These are phyloP conservation scores for Aphodius sticticus DNA, from an alignment of 2,888 invertebrate genomes.

Conservation along the genomic window DNA sequence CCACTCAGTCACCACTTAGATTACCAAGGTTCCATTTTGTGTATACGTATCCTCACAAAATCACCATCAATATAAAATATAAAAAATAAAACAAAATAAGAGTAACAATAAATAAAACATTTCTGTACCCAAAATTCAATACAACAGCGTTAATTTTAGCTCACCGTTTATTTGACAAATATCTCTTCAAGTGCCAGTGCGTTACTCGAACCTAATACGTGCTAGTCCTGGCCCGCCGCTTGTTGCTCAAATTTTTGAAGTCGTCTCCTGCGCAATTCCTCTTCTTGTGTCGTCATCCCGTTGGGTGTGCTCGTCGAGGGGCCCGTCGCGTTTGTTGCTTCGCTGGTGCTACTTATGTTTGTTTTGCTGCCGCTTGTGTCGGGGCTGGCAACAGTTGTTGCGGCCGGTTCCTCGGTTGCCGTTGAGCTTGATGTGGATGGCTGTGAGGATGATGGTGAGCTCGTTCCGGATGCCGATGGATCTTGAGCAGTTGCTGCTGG, in stretches of 20 bases:
- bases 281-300: slow-evolving; percentile 59
- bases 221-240: background rate
- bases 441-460: slow-evolving; percentile 26
- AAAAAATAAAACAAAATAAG: background rate
- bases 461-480: slow-evolving; percentile 7
- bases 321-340: slow-evolving; percentile 29
- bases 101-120: background rate
- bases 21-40: background rate
- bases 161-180: background rate
- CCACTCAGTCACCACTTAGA: no score
- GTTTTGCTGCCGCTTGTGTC: slow-evolving; percentile 10
- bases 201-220: background rate
- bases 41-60: background rate
- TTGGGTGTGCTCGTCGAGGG: slow-evolving; percentile 34
- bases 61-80: background rate
- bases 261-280: slow-evolving; percentile 78
- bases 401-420: slow-evolving; percentile 23
- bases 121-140: background rate
- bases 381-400: slow-evolving; percentile 4
- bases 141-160: background rate
- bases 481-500: slow-evolving; percentile 11
- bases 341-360: slow-evolving; percentile 9
- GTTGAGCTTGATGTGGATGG: slow-evolving; percentile 19
- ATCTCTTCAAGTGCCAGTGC: background rate
- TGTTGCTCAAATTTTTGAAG: slow-evolving; percentile 71